Conservation (phyloP, 1,140 invertebrate genomes). For the Ganaspis sp. region DNA sequence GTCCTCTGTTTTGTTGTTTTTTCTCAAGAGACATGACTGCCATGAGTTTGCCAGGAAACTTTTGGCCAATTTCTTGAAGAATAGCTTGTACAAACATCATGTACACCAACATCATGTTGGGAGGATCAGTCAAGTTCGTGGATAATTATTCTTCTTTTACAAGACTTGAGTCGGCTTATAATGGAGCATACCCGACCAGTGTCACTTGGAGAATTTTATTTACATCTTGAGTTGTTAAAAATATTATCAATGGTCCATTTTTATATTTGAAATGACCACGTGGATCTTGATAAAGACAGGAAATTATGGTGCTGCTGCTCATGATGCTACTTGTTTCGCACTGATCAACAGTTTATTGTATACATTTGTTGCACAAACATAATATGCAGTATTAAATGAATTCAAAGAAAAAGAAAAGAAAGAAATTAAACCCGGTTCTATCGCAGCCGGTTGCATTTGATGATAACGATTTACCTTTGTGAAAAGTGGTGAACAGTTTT, state of each 20-base stretch:
- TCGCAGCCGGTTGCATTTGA: not conserved
- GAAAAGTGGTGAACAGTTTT: conserved; percentile 2
- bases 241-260: too few relatives aligned
- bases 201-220: too few relatives aligned
- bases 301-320: too few relatives aligned
- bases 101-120: not conserved
- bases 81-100: not conserved
- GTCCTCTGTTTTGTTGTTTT: not conserved
- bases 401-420: not conserved
- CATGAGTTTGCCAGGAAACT: not conserved
- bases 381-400: not conserved
- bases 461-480: not conserved
- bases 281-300: too few relatives aligned
- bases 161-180: not conserved
- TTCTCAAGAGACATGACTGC: not conserved
- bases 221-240: too few relatives aligned
- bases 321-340: too few relatives aligned
- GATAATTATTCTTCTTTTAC: not conserved
- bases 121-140: not conserved
- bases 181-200: too few relatives aligned
- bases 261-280: too few relatives aligned
- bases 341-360: too few relatives aligned
- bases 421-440: not conserved
- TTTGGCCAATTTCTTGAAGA: not conserved
- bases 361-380: not conserved